phyloP scores from a whole-genome alignment of 2,113 vertebrate species.

The Chloropsis cyanopogon region DNA sequence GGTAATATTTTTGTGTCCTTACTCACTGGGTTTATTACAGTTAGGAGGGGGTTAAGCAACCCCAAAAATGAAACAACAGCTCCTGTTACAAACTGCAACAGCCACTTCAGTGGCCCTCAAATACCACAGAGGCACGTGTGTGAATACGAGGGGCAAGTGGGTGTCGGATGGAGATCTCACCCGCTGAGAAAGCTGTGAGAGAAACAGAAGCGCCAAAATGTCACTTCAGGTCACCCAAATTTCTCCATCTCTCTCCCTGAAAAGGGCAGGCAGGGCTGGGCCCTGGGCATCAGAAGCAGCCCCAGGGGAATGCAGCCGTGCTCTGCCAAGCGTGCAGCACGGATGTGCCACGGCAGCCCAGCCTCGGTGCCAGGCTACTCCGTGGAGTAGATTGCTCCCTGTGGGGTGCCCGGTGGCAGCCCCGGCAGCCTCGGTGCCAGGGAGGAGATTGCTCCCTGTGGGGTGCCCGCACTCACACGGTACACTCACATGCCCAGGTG shows the following conservation, averaged over 20 bases:
- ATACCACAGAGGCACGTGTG: not conserved
- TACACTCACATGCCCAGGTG: not conserved
- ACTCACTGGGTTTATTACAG: not conserved
- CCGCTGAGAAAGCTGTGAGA: not conserved
- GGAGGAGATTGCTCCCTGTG: not conserved
- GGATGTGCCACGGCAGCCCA: not conserved
- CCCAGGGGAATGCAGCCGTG: not conserved
- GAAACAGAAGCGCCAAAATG: not conserved
- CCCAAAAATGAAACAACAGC: not conserved
- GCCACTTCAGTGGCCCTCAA: not conserved
- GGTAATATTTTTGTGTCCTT: not conserved
- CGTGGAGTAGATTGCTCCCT: accelerated
- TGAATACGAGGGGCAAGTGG: not conserved
- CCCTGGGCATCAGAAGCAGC: not conserved
- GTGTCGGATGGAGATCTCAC: not conserved
- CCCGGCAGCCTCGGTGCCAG: not conserved
- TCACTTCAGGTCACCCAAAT: not conserved
- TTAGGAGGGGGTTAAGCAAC: not conserved
- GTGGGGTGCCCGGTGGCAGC: too few species aligned
- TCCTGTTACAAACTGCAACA: not conserved
- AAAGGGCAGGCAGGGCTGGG: not conserved
- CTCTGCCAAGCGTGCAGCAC: not conserved
- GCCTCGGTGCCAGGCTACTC: not conserved
- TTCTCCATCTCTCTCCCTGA: not conserved
- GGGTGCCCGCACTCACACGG: not conserved